Conservation (phyloP, 2,888 invertebrate species). For the Parapristionchus giblindavisi region DNA sequence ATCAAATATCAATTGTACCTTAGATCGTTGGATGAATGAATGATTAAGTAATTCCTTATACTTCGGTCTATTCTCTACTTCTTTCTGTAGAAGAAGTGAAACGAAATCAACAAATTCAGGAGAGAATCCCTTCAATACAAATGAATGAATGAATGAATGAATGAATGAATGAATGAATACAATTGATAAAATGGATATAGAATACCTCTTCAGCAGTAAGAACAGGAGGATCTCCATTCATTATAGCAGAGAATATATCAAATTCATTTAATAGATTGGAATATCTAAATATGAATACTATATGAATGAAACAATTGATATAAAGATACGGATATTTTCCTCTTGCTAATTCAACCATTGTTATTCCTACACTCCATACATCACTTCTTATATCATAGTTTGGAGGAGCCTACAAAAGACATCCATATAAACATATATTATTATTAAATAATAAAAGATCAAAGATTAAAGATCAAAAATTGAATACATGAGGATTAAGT, state of each 20-base stretch:
- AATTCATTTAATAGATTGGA: constrained; percentile 84
- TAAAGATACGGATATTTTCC: constrained; percentile 83
- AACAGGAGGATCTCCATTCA: constrained; percentile 76
- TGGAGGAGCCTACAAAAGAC: constrained; percentile 72
- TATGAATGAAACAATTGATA: not conserved
- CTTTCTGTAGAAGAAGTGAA: constrained; percentile 57
- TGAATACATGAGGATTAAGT: constrained; percentile 45
- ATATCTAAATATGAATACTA: constrained; percentile 36
- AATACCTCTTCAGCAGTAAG: constrained; percentile 45
- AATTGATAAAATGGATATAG: not conserved
- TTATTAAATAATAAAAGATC: not conserved
- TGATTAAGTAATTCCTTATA: constrained; percentile 32
- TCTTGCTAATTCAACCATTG: constrained; percentile 87
- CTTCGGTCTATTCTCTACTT: constrained; percentile 56
- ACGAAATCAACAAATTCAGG: constrained; percentile 60
- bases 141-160: not conserved
- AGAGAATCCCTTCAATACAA: constrained; percentile 47
- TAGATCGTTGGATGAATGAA: constrained; percentile 34
- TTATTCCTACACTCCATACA: constrained; percentile 94
- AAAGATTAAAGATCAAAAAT: too few relatives aligned
- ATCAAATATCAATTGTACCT: not conserved
- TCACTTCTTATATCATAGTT: constrained; percentile 99
- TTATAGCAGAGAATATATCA: constrained; percentile 85
- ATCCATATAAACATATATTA: not conserved
- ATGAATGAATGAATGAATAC: not conserved